Percentiles rank a stretch among this genome's conserved stretches.
phyloP scores from a whole-genome alignment of 2,797 vertebrate species.

The Muscicapa comitata region DNA sequence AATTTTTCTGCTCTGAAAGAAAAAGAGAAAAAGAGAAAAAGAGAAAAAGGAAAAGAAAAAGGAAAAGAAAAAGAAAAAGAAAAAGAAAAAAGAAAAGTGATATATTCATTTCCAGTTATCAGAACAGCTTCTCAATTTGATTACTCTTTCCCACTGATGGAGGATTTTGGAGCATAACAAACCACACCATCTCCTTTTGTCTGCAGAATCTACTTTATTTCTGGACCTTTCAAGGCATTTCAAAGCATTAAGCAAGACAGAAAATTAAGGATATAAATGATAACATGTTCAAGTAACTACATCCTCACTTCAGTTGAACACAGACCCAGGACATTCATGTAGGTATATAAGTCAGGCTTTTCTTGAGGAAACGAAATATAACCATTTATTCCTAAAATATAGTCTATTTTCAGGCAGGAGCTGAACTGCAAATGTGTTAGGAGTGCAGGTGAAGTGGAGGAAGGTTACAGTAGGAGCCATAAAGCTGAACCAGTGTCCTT shows the following conservation, averaged over 20 bases:
- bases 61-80: too few relatives aligned
- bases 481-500: constrained; percentile 36
- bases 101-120: background rate
- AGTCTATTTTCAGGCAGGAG: background rate
- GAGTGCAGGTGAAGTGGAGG: background rate
- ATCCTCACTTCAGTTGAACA: background rate
- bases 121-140: background rate
- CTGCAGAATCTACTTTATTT: background rate
- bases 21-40: too few relatives aligned
- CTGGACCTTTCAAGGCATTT: background rate
- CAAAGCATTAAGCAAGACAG: background rate
- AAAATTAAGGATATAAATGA: background rate
- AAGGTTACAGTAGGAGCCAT: background rate
- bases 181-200: background rate
- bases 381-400: background rate
- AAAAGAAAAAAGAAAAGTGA: background rate
- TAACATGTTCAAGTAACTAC: background rate
- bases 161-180: background rate
- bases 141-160: background rate
- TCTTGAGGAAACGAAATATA: background rate
- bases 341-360: background rate
- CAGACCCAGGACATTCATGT: background rate
- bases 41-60: too few relatives aligned
- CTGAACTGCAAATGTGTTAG: background rate
- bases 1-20: background rate